phyloP scores from a whole-genome alignment of 2,113 vertebrate species.

The Carassius auratus region DNA sequence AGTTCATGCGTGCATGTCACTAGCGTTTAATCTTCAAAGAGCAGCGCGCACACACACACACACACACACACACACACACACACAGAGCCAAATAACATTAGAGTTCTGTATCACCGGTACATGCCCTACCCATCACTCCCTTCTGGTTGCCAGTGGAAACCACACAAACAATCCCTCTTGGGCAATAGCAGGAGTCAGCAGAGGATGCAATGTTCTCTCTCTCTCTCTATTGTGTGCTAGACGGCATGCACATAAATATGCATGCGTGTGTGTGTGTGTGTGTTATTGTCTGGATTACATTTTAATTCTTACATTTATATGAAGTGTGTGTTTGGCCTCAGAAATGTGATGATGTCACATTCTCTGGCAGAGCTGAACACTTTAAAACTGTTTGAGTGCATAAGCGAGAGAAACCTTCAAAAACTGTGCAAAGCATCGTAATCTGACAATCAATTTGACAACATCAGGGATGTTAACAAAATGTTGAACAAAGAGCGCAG shows the following conservation, averaged over 20 bases:
- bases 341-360: slow-evolving; percentile 51
- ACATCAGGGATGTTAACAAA: not conserved
- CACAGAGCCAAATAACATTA: slow-evolving; percentile 65
- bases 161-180: slow-evolving; percentile 80
- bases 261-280: slow-evolving; percentile 41
- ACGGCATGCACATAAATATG: slow-evolving; percentile 48
- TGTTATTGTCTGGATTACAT: slow-evolving; percentile 47
- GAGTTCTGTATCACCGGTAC: slow-evolving; percentile 64
- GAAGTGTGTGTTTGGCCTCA: slow-evolving; percentile 48
- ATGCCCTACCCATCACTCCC: slow-evolving; percentile 71
- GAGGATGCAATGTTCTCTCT: slow-evolving; percentile 67
- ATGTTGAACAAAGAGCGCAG: slow-evolving; percentile 3
- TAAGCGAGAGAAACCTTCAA: slow-evolving; percentile 33
- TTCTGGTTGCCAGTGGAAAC: slow-evolving; percentile 73
- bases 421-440: not conserved
- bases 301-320: slow-evolving; percentile 44
- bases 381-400: slow-evolving; percentile 24
- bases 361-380: slow-evolving; percentile 31
- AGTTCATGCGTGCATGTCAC: slow-evolving; percentile 76
- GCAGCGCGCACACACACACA: slow-evolving; percentile 51
- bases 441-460: slow-evolving; percentile 10
- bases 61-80: slow-evolving; percentile 61
- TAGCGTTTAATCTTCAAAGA: slow-evolving; percentile 73
- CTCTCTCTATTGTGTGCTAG: slow-evolving; percentile 43
- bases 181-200: slow-evolving; percentile 76